Percentiles rank a stretch among this genome's conserved stretches.
These are phyloP conservation scores for Aurelia sp. DNA, from an alignment of 30 jellyfish, hydroid and myxozoan species.

Conservation along the genomic window DNA sequence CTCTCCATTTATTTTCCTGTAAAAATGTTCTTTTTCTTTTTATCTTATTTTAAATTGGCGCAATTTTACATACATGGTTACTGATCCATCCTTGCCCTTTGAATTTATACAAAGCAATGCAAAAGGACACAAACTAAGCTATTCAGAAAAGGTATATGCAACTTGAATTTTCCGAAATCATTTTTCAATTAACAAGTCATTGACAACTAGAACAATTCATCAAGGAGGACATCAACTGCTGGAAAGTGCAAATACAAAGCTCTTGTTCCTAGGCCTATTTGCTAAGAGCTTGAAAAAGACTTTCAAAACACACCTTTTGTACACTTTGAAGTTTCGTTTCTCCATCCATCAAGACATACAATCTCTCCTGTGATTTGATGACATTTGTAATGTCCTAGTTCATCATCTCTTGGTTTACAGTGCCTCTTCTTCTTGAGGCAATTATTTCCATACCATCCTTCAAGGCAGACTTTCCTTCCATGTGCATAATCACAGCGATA, in stretches of 20 bases:
- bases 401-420: constrained; percentile 63
- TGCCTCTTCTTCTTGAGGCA: constrained; percentile 47
- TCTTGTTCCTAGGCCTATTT: background rate
- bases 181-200: too few relatives aligned
- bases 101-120: background rate
- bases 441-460: constrained; percentile 68
- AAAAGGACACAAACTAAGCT: too few relatives aligned
- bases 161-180: background rate
- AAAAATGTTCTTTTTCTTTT: too few relatives aligned
- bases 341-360: constrained; percentile 81
- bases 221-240: too few relatives aligned
- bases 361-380: constrained; percentile 68
- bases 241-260: too few relatives aligned
- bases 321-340: constrained; percentile 41
- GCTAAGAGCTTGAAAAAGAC: background rate
- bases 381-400: constrained; percentile 66
- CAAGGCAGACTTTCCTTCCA: constrained; percentile 73
- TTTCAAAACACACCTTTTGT: constrained; percentile 44
- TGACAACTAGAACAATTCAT: too few relatives aligned
- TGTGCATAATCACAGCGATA: constrained; percentile 70
- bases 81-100: too few relatives aligned
- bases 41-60: too few relatives aligned
- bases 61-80: too few relatives aligned
- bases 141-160: background rate
- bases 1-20: too few relatives aligned